Evolutionary conservation across 2,113 vertebrate species (phyloP), one percentile per base, ranked within the genome.

Genomic region (Gopherus flavomarginatus): DNA sequence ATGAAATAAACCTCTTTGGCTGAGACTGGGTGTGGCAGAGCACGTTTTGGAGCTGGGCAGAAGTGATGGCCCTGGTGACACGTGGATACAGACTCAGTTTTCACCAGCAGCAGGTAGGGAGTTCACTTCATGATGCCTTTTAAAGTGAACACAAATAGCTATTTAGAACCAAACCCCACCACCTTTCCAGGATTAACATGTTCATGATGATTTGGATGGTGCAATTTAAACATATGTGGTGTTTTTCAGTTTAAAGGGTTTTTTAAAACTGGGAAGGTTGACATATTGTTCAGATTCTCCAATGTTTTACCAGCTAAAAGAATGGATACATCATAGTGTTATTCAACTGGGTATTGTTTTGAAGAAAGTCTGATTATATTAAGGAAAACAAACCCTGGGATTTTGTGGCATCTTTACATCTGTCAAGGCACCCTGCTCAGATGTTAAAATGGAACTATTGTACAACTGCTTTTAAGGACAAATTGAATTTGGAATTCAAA

Each of bases 331-430:
- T 96, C 96, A 92, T 92, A 91, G 42, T 96, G 90, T 83, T 91
- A 95, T 94, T 94, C 84, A 97, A 95, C 92, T 97, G 95, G 81
- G 90, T 92, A 81, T 94, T 83, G 75, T 86, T 75, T 97, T 93
- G 96, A 92, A 97, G 95, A 96, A 97, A 95, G 95, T 96, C 84
- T 91, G 93, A 96, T 90, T 94, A 88, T 90, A 96, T 86, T 50
- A 31, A 47, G 86, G 65, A 3, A 56, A 47, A 77, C 92, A 91
- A 57, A 0, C n/a, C 80, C 92, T 91, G 86, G 90, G 88, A 87
- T 83, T 93, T 86, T 96, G 80, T 95, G 86, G 88, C 91, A 90
- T 84, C 96, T 97, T 97, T 96, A 75, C 86, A 81, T 47, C 87
- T 96, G 92, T 89, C 88, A 92, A 47, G n/a, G 93, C 69, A 4